Evolutionary conservation across 1,140 invertebrate genomes (phyloP).

Genomic region (Drosophila ogumai): DNA sequence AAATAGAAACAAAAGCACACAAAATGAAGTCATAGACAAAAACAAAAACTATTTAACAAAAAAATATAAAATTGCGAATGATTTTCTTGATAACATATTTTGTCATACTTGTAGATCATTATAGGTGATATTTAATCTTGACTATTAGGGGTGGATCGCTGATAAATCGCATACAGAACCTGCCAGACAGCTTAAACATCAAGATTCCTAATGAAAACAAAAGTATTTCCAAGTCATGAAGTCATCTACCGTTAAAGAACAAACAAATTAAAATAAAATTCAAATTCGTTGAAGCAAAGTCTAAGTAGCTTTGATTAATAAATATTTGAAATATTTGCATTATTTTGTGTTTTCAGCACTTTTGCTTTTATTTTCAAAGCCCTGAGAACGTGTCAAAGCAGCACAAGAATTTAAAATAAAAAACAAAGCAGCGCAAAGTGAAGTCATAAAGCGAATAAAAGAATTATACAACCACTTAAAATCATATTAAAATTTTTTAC

Average conservation of each 20-base stretch:
- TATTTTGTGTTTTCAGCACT: background rate
- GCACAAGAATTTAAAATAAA: constrained; percentile 7
- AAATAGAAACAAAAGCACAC: constrained; percentile 44
- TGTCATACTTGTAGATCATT: constrained; percentile 25
- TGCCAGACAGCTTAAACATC: constrained; percentile 2
- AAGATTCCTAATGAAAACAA: constrained; percentile 5
- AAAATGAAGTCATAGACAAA: constrained; percentile 49
- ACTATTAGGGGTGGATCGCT: constrained; percentile 6
- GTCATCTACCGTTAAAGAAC: constrained; percentile 23
- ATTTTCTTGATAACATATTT: constrained; percentile 12
- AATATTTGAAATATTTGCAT: constrained; percentile 2
- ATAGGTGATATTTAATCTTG: constrained; percentile 29
- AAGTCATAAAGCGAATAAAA: constrained; percentile 41
- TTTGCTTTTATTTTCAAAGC: background rate
- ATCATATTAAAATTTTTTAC: constrained; percentile 11
- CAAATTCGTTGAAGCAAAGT: constrained; percentile 1
- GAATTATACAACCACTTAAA: constrained; percentile 22
- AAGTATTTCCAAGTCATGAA: constrained; percentile 12
- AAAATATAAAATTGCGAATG: constrained; percentile 12
- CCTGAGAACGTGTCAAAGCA: constrained; percentile 2
- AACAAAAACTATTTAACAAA: constrained; percentile 12
- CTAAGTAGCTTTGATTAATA: constrained; percentile 10
- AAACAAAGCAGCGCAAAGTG: constrained; percentile 19
- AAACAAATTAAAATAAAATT: constrained; percentile 12
- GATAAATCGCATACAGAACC: constrained; percentile 1